Evolutionary conservation across 2,888 invertebrate genomes (phyloP), one percentile per base, ranked within the genome.

Genomic region (Ernsta delagoae): DNA sequence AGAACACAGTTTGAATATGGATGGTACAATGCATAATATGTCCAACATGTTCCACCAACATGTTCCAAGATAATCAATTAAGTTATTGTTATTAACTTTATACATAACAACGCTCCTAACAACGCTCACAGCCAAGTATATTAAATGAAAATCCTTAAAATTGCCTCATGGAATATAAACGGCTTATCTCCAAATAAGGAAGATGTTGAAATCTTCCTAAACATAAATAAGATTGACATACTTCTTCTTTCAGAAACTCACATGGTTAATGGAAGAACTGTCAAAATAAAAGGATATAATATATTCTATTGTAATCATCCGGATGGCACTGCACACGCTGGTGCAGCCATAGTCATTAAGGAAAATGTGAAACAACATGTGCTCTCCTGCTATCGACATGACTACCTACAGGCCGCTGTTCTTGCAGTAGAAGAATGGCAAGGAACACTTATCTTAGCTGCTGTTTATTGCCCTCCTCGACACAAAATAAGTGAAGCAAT

Each of bases 161-260:
- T 48, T 48, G 45, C 45, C 6, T n/a, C 45, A 45, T 45, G 45
- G 45, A 45, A 45, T 45, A 45, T 45, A 45, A 45, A 45, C 45
- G 45, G 48, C 48, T 6, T 48, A 48, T 5, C 48, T 12, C 48
- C 48, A 48, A 48, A 48, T 48, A 48, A 48, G 48, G 12, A 48
- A 12, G 48, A 48, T 48, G 48, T 48, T 4, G 48, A 48, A 48
- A 48, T 48, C n/a, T 48, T 48, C 6, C 12, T 48, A 12, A 12
- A 48, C 12, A n/a, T 6, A 12, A 12, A 48, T 48, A 48, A 48
- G 48, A 48, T 48, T 48, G 48, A 48, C 12, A 48, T 48, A 12
- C 48, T 48, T 48, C 48, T 48, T 48, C 9, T 48, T 12, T 48
- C 48, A 4, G 48, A 48, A 48, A 48, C 48, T 12, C 48, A 48